Evolutionary conservation across 2,113 vertebrate genomes (phyloP), one percentile per base, ranked within the genome.

Genomic region (Leucoraja erinaceus): DNA sequence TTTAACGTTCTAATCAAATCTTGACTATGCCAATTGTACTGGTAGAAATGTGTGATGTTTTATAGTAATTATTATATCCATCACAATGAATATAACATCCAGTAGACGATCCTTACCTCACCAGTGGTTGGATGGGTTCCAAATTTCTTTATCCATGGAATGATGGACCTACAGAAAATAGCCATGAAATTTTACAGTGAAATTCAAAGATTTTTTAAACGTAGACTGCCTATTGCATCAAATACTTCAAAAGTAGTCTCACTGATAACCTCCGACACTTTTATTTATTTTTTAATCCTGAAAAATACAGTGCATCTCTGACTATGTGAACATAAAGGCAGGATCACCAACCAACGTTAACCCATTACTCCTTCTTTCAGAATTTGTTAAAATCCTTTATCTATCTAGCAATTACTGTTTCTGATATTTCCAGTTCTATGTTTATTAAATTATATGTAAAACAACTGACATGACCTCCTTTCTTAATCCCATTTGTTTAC

Each of bases 101-200:
- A 93, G 54, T 76, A 14, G 12, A 78, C 33, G 77, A 47, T 88
- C 94, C 97, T 94, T 94, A 99, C 99, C 96, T 99, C 98, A 95
- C 99, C 99, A 0, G 97, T 97, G 95, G 96, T 97, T 4, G 99
- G 99, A 93, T 99, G 98, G 18, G 98, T 99, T 9, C 98, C 98
- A 0, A 96, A 99, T 94, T 97, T 99, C 97, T 99, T 99, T 94
- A 99, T 97, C 99, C 99, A 99, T 0, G 98, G 98, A 93, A 99
- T 94, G 25, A 99, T 99, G 95, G 97, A 99, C 96, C 99, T 99
- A 93, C 90, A 95, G 79, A 56, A 93, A 59, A 77, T 20, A 25
- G 22, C 93, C 54, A 54, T 77, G 78, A 93, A 18, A 3, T 0
- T 63, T 25, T 4, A 63, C 83, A 4, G 18, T 28, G 59, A 61